Percentiles rank a stretch among this genome's conserved stretches.
Conservation (phyloP, 2,888 invertebrate species). For the Microplitis manilae region DNA sequence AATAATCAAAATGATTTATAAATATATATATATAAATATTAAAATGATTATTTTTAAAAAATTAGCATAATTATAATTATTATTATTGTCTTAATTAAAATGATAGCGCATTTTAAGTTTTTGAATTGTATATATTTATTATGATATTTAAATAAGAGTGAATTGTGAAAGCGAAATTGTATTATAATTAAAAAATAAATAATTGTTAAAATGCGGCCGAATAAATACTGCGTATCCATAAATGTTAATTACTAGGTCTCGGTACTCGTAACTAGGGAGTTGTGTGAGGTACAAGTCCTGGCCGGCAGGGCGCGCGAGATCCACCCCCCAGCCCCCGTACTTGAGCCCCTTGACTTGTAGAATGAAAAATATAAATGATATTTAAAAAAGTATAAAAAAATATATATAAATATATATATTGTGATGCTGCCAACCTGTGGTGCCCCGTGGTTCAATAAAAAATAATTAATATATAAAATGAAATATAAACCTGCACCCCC, state of each 20-base stretch:
- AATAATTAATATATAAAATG: slow-evolving; percentile 28
- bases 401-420: slow-evolving; percentile 38
- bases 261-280: slow-evolving; percentile 73
- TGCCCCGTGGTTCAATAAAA: slow-evolving; percentile 49
- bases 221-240: slow-evolving; percentile 9
- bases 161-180: slow-evolving; percentile 23
- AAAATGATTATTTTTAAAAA: slow-evolving; percentile 7
- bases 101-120: background rate
- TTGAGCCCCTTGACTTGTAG: slow-evolving; percentile 61
- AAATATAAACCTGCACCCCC: slow-evolving; percentile 35
- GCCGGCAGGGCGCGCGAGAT: slow-evolving; percentile 71
- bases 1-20: slow-evolving; percentile 35
- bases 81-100: background rate
- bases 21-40: slow-evolving; percentile 3
- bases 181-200: background rate
- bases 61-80: slow-evolving; percentile 8
- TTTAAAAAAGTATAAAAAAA: slow-evolving; percentile 26
- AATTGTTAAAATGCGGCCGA: slow-evolving; percentile 27
- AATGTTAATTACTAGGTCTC: slow-evolving; percentile 64
- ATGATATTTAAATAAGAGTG: slow-evolving; percentile 30
- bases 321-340: slow-evolving; percentile 69
- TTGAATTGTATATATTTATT: slow-evolving; percentile 1
- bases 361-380: slow-evolving; percentile 38
- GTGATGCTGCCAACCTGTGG: slow-evolving; percentile 50
- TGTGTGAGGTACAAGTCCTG: slow-evolving; percentile 72